These are phyloP conservation scores for Mico argentatus DNA, from an alignment of 2,797 vertebrate species.

Conservation along the genomic window DNA sequence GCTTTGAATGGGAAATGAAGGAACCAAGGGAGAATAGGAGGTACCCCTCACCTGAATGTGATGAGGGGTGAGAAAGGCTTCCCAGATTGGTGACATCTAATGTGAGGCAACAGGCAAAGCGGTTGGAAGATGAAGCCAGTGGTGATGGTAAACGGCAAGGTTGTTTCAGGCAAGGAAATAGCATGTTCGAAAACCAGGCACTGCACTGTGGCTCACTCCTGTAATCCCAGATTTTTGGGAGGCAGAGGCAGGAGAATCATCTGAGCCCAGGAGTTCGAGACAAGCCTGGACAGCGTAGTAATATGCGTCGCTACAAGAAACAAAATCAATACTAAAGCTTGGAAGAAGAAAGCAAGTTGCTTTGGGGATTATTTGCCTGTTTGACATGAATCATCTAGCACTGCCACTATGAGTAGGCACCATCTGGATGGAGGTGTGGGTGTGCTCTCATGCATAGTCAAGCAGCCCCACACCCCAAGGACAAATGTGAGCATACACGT, in stretches of 20 bases:
- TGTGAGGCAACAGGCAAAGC: background rate
- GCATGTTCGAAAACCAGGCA: background rate
- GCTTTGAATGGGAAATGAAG: background rate
- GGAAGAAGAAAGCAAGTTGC: background rate
- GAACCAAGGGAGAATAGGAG: background rate
- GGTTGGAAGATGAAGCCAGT: background rate
- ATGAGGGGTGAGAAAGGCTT: background rate
- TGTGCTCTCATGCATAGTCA: background rate
- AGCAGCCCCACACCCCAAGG: background rate
- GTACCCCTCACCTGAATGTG: background rate
- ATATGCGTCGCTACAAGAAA: background rate
- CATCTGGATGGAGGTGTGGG: background rate
- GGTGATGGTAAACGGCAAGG: background rate
- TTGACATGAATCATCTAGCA: background rate
- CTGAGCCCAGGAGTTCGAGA: background rate
- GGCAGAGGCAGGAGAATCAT: background rate
- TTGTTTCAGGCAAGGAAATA: background rate
- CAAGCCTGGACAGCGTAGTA: background rate
- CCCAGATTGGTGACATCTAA: background rate
- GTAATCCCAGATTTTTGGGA: background rate
- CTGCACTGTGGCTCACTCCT: background rate
- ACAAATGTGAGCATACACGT: accelerated
- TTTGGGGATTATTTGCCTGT: background rate
- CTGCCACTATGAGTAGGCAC: background rate
- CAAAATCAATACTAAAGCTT: background rate